Evolutionary conservation across 2,113 vertebrate species (phyloP), one percentile per base, ranked within the genome.

Genomic region (Rhea pennata): DNA sequence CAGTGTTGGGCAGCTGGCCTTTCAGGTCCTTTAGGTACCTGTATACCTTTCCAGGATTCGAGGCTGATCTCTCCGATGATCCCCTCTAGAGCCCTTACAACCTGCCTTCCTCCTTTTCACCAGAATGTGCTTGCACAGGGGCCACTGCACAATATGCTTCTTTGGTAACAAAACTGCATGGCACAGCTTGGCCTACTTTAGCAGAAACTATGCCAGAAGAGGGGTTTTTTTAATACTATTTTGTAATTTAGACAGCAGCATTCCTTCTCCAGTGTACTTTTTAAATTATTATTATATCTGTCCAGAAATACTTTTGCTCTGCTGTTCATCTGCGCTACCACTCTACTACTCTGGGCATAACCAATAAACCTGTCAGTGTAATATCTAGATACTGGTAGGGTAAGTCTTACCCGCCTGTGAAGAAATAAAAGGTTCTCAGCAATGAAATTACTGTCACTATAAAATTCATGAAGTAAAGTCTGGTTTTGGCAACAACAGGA

Each of bases 381-480:
- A 46, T 42, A 80, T 44, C 50, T 40, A 62, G 40, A 15, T 48
- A 90, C 44, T 40, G 64, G 40, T 71, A 94, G 85, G 10, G 65
- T 58, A 91, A 88, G 36, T 89, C 79, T 85, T 92, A 66, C 59
- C 53, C 53, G 7, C n/a, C 31, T 29, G 17, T 79, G 79, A 67
- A 92, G 65, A 72, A 93, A 78, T 78, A 14, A 54, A 77, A 86
- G 11, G 56, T 87, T 95, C 53, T 56, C 92, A 76, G 83, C 84
- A 88, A 90, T 22, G 39, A 84, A 97, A 85, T 69, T 91, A 62
- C 70, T 78, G 6, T 16, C 78, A 61, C 22, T 69, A 61, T 67
- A 95, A 96, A 96, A 93, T 86, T 95, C 82, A 58, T 85, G 83
- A 97, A 94, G 90, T 93, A 77, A 96, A 93, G 66, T 80, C 74